Evolutionary conservation across 2,888 invertebrate species (phyloP).

Genomic region (Hermodice carunculata): DNA sequence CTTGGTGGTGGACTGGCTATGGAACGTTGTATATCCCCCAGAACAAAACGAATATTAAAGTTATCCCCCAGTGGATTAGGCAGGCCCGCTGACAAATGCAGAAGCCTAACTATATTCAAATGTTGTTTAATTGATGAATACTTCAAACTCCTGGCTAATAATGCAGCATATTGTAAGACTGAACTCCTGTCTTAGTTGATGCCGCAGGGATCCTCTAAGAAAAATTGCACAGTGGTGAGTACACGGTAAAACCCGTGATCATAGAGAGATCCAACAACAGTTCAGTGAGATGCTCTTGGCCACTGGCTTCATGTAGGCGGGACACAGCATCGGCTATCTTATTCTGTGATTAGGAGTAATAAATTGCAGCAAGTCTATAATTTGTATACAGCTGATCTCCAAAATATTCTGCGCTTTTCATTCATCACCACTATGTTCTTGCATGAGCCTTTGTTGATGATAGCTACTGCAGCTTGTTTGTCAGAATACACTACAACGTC

Average conservation of each 20-base stretch:
- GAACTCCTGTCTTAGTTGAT: too few relatives aligned
- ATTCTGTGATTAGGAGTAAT: not conserved
- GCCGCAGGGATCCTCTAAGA: too few relatives aligned
- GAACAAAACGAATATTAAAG: not conserved
- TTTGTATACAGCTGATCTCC: not conserved
- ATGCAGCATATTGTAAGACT: not conserved
- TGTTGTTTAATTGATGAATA: not conserved
- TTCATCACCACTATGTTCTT: not conserved
- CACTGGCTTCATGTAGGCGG: not conserved
- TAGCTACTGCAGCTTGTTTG: not conserved
- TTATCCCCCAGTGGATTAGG: not conserved
- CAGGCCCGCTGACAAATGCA: not conserved
- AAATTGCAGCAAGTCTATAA: not conserved
- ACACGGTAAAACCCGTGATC: too few relatives aligned
- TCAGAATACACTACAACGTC: not conserved
- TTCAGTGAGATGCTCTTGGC: not conserved
- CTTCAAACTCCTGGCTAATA: not conserved
- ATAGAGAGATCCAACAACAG: not conserved
- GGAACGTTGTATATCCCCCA: not conserved
- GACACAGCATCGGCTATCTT: not conserved
- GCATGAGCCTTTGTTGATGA: conserved; percentile 11
- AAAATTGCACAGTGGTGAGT: too few relatives aligned
- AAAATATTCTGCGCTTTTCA: not conserved
- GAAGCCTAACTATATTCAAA: not conserved
- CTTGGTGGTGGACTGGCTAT: not conserved